Evolutionary conservation across 2,888 invertebrate species (phyloP).

Genomic region (Sympetrum striolatum): DNA sequence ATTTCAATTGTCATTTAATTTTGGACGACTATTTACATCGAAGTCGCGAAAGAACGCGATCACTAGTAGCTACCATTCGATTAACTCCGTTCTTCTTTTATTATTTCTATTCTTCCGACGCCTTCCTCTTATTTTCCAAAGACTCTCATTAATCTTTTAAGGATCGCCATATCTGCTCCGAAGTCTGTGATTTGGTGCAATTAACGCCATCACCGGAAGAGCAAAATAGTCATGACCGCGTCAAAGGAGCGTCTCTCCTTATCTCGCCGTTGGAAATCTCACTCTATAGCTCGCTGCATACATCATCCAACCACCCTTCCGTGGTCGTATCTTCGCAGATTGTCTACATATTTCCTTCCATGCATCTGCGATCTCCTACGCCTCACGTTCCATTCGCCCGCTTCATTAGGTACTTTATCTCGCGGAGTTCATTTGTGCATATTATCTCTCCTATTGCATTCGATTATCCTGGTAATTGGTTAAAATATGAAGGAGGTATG

Average conservation of each 20-base stretch:
- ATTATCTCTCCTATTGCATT: no score
- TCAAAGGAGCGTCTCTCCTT: not conserved
- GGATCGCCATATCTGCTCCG: not conserved
- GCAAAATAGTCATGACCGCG: not conserved
- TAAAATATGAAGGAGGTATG: no score
- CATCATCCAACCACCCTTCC: not conserved
- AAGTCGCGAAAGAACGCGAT: no score
- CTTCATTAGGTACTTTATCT: no score
- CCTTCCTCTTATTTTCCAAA: not conserved
- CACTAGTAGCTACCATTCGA: not conserved
- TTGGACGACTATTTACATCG: no score
- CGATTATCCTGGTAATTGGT: no score
- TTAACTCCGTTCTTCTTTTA: not conserved
- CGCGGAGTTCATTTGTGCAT: no score
- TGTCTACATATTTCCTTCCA: no score
- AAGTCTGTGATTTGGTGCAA: not conserved
- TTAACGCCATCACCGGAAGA: not conserved
- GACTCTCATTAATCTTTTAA: not conserved
- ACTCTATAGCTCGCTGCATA: not conserved
- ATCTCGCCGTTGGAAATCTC: not conserved
- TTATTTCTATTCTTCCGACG: not conserved
- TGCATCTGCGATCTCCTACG: no score
- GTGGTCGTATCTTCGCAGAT: not conserved
- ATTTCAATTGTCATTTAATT: no score
- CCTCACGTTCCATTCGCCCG: no score